These are phyloP conservation scores for Muricea muricata DNA, from an alignment of 92 coral and sea anemone species.

Conservation along the genomic window DNA sequence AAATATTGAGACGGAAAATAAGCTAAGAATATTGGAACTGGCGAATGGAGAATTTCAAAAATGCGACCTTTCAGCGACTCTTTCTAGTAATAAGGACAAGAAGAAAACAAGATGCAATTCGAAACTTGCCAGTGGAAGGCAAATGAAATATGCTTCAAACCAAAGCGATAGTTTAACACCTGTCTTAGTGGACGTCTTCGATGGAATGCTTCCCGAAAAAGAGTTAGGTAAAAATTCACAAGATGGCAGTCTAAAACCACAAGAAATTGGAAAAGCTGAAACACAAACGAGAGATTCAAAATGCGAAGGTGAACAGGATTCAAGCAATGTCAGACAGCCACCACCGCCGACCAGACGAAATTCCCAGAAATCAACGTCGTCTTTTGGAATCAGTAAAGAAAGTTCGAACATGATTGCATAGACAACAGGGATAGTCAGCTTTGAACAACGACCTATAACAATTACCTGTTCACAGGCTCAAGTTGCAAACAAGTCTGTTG, in stretches of 20 bases:
- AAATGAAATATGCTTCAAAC: background rate
- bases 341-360: slow-evolving; percentile 29
- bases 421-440: background rate
- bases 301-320: background rate
- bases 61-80: background rate
- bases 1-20: slow-evolving; percentile 71
- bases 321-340: background rate
- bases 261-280: background rate
- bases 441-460: no score
- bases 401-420: no score
- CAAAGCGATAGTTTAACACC: background rate
- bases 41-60: slow-evolving; percentile 48
- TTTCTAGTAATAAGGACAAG: background rate
- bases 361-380: background rate
- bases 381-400: no score
- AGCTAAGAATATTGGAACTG: slow-evolving; percentile 73
- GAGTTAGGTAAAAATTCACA: background rate
- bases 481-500: no score
- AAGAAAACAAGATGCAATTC: background rate
- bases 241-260: background rate
- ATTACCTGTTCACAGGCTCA: no score
- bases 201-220: background rate
- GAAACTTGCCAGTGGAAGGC: background rate
- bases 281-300: background rate
- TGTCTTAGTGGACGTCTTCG: background rate